Evolutionary conservation across 2,888 invertebrate genomes (phyloP), one percentile per base, ranked within the genome.

Genomic region (Ormyrus pomaceus): DNA sequence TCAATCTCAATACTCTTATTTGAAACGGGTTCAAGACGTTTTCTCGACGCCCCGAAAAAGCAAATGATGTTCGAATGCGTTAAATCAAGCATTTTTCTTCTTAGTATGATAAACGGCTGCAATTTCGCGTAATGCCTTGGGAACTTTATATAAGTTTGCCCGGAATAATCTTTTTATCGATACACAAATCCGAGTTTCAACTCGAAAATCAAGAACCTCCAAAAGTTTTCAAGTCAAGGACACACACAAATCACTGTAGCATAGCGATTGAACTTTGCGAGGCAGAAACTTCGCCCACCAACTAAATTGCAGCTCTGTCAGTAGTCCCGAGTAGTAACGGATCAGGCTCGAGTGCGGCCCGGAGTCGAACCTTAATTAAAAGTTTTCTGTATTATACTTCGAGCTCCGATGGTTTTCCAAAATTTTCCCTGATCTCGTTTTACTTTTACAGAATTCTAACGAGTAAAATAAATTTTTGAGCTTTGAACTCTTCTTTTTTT

Each of bases 221-320:
- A 34, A 77, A 74, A 74, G 70, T 77, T 76, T 72, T 77, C 50
- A 55, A 65, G 70, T 65, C 65, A 59, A 77, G 68, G 70, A 81
- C 58, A 64, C 64, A 68, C 58, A 74, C 68, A 70, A 58, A 72
- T 72, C 61, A 66, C 3, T 10, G 55, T 19, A 65, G 65, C 55
- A 5, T 51, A 71, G 11, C 34, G 46, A 75, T 78, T 75, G 58
- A 73, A 80, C 73, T 75, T 78, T 78, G 56, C 78, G 78, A 81
- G 78, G 81, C 81, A 78, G 78, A 81, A 81, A 81, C 62, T 81
- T 78, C 10, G 81, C 51, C 55, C 66, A 81, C 48, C 19, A 74
- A 70, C 51, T 69, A 65, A 77, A 81, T 74, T 81, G 77, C 65
- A 77, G 73, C 65, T 77, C 65, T 66, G 65, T 55, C 65, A 53